Evolutionary conservation across 2,113 vertebrate genomes (phyloP).

Genomic region (Clarias batrachus): DNA sequence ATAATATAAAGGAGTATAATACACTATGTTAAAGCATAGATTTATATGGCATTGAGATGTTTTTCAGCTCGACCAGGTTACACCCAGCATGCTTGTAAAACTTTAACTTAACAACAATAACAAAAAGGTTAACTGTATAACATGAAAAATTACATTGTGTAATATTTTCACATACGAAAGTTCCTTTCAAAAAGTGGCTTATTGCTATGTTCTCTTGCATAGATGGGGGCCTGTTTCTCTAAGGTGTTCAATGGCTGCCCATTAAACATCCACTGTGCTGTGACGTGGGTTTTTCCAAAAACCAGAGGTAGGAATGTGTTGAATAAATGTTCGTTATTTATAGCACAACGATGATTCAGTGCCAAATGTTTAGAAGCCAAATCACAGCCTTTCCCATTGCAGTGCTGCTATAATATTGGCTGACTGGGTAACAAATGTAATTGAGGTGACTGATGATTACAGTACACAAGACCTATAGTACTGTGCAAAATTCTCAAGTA

Average conservation of each 20-base stretch:
- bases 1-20: background rate
- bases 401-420: background rate
- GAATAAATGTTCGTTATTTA: background rate
- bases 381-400: background rate
- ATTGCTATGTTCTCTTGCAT: slow-evolving; percentile 13
- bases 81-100: background rate
- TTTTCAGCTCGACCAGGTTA: background rate
- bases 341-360: background rate
- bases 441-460: background rate
- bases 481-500: too few species aligned
- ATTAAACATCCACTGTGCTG: slow-evolving; percentile 78
- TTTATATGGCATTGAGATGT: background rate
- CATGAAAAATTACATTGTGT: background rate
- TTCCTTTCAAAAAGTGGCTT: background rate
- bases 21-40: background rate
- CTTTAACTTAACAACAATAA: background rate
- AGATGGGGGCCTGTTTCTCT: slow-evolving; percentile 92
- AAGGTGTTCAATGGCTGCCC: slow-evolving; percentile 91
- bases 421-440: background rate
- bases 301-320: slow-evolving; percentile 73
- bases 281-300: slow-evolving; percentile 84
- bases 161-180: background rate
- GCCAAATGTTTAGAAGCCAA: background rate
- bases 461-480: background rate
- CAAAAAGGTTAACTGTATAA: background rate